Evolutionary conservation across 2,888 invertebrate genomes (phyloP).

Genomic region (Calameuta filiformis): DNA sequence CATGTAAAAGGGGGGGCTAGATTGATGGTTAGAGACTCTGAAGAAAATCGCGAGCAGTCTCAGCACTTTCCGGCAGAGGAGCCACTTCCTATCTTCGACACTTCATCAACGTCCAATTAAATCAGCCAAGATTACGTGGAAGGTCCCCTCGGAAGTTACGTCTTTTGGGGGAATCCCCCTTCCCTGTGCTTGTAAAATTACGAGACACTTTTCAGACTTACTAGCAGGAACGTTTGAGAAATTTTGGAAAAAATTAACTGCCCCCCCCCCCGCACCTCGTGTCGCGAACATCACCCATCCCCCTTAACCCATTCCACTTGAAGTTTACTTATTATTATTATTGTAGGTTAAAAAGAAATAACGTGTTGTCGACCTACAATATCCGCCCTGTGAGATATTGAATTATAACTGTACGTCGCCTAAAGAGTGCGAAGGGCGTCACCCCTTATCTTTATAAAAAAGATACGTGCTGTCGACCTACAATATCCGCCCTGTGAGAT

Average conservation of each 20-base stretch:
- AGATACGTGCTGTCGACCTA: no score
- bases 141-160: background rate
- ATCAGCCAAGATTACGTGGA: constrained; percentile 28
- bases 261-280: no score
- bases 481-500: no score
- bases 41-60: constrained; percentile 15
- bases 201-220: background rate
- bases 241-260: background rate
- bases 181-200: background rate
- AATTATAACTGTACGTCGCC: background rate
- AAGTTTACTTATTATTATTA: no score
- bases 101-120: constrained; percentile 36
- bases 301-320: no score
- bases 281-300: no score
- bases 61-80: constrained; percentile 27
- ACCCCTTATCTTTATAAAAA: no score
- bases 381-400: no score
- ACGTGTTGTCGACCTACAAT: no score
- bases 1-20: background rate
- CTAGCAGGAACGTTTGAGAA: background rate
- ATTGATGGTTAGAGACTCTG: constrained; percentile 5
- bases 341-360: no score
- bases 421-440: background rate
- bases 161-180: background rate
- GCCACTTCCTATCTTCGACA: constrained; percentile 22